A percentile compares a stretch with the other conserved stretches of the same genome.
Evolutionary conservation across 2,797 vertebrate species (phyloP).

Genomic region (Microcaecilia unicolor): DNA sequence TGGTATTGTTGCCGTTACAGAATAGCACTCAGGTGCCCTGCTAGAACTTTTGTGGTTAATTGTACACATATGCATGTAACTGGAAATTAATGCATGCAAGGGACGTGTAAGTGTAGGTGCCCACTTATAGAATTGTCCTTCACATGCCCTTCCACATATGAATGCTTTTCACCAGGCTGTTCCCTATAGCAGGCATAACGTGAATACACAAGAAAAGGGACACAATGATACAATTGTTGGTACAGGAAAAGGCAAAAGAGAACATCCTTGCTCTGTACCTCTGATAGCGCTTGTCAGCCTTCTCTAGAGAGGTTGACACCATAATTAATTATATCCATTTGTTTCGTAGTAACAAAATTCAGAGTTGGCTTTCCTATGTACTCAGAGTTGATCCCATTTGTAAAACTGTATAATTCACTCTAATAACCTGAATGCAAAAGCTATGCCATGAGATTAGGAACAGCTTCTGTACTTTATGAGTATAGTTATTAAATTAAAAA

Average conservation of each 20-base stretch:
- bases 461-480: slow-evolving; percentile 7
- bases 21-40: too few relatives aligned
- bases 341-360: slow-evolving; percentile 26
- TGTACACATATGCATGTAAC: too few relatives aligned
- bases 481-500: slow-evolving; percentile 10
- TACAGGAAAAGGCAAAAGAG: slow-evolving; percentile 8
- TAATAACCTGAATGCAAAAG: slow-evolving; percentile 8
- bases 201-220: neutral
- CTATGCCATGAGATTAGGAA: slow-evolving; percentile 8
- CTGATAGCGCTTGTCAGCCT: slow-evolving; percentile 9
- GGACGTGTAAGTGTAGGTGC: too few relatives aligned
- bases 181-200: slow-evolving; percentile 5
- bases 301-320: slow-evolving; percentile 18
- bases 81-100: too few relatives aligned
- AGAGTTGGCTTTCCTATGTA: slow-evolving; percentile 12
- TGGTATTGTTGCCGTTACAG: too few relatives aligned
- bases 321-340: slow-evolving; percentile 39
- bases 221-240: slow-evolving; percentile 3
- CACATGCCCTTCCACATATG: slow-evolving; percentile 2
- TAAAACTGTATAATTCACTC: slow-evolving; percentile 14
- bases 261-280: neutral
- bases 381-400: slow-evolving; percentile 21
- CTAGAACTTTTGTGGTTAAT: too few relatives aligned
- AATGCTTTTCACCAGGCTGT: slow-evolving; percentile 18
- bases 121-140: too few relatives aligned